These are phyloP conservation scores for Cariama cristata DNA, from an alignment of 2,113 vertebrate species.

Conservation along the genomic window DNA sequence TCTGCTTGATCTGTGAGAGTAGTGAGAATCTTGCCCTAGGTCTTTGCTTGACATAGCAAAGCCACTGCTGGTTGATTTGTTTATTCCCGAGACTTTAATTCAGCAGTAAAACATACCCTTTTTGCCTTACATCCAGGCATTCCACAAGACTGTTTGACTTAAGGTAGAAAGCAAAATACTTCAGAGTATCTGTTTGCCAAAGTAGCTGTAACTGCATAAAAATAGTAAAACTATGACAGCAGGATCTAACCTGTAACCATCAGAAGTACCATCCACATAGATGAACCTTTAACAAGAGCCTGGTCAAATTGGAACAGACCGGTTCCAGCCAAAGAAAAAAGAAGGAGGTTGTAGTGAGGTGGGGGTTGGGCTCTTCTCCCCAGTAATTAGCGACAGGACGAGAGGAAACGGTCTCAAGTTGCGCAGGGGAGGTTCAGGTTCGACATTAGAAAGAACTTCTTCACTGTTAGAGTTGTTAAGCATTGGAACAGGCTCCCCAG, in stretches of 20 bases:
- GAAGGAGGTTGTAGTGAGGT: too few relatives aligned
- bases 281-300: neutral
- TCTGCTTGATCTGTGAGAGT: conserved; percentile 7
- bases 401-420: too few relatives aligned
- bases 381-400: too few relatives aligned
- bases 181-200: conserved; percentile 23
- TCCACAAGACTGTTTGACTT: conserved; percentile 19
- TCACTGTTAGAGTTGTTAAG: too few relatives aligned
- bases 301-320: neutral
- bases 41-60: conserved; percentile 45
- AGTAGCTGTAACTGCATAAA: neutral
- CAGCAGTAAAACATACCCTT: conserved; percentile 25
- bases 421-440: too few relatives aligned
- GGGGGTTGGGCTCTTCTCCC: too few relatives aligned
- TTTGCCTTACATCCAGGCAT: neutral
- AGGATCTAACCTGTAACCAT: neutral
- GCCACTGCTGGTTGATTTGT: conserved; percentile 47
- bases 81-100: conserved; percentile 40
- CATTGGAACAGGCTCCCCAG: too few relatives aligned
- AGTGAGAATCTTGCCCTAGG: conserved; percentile 63
- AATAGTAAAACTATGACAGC: neutral
- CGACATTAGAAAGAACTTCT: too few relatives aligned
- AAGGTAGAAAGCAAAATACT: conserved; percentile 40
- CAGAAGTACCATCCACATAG: neutral
- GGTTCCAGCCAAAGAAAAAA: neutral